Base-by-base conservation (phyloP, 2,797 vertebrate species). In the Scarus forsteni region DNA sequence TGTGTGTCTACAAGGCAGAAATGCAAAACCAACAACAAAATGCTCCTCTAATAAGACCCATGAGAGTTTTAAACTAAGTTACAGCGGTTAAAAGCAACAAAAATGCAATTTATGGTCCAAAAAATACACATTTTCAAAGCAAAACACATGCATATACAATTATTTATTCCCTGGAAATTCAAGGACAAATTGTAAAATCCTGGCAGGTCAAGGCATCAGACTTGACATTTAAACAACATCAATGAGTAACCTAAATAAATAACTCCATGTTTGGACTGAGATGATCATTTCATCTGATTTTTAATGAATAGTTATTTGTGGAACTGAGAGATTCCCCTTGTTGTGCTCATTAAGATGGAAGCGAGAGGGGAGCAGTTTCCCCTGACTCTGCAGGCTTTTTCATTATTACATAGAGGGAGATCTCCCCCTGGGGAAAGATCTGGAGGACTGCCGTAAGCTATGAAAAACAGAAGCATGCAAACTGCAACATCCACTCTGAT, bases 361-460 rank as follows among this genome's bases (percentile, higher is more conserved):
- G 16, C 8, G 13, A 61, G 73, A 73, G 68, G 73, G 38, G n/a
- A 78, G 66, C 50, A 1, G 55, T 85, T 83, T 81, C 77, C 68
- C 79, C 85, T 85, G 85, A 91, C 79, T 89, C 81, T 75, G 86
- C 89, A 87, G 82, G 72, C 80, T 85, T 88, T 39, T 87, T 85
- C 78, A 77, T 87, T 87, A 85, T 77, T 86, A 80, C 75, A 76
- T 78, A 84, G 80, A 70, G 69, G 66, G 73, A 84, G 72, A 69
- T 66, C 64, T 74, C 69, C 84, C 83, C 85, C 58, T 14, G 59
- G 74, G 88, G 68, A 62, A 80, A 73, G 75, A 82, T 82, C 77
- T 79, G 81, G 79, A 85, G 85, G 83, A 77, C 72, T 64, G 83
- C 86, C 34, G 61, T 80, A 82, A 90, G 79, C 79, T 39, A 57